Evolutionary conservation across 2,113 vertebrate species (phyloP).

Genomic region (Steatornis caripensis): DNA sequence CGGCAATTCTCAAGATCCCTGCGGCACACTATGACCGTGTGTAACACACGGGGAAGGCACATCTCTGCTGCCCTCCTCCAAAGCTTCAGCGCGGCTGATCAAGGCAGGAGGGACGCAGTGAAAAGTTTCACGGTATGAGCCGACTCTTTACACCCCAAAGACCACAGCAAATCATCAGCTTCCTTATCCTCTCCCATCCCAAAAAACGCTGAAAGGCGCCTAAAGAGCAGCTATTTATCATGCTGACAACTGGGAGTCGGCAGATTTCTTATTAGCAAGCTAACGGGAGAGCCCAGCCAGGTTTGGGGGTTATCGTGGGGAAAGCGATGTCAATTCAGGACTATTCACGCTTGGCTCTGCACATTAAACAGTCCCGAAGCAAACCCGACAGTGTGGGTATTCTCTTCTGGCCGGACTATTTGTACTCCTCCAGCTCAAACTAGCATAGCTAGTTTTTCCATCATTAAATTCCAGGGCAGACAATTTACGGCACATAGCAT

Average conservation of each 20-base stretch:
- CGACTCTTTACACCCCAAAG: neutral
- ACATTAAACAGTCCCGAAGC: conserved; percentile 6
- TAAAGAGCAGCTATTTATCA: neutral
- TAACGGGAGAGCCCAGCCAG: neutral
- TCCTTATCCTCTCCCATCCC: neutral
- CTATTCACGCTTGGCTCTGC: neutral
- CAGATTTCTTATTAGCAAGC: neutral
- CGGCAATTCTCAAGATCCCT: neutral
- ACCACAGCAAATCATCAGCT: neutral
- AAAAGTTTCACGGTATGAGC: neutral
- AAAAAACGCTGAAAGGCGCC: neutral
- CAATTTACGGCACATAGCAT: conserved; percentile 18
- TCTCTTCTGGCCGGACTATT: conserved; percentile 43
- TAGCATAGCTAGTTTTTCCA: conserved; percentile 47
- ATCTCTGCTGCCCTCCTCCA: neutral
- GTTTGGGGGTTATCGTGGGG: neutral
- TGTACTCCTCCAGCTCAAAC: conserved; percentile 35
- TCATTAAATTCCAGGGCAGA: conserved; percentile 47
- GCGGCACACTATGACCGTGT: neutral
- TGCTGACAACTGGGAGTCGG: neutral
- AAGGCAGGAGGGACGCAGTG: neutral
- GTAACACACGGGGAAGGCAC: neutral
- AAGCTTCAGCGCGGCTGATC: neutral
- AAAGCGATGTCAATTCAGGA: neutral
- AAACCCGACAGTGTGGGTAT: neutral